Conservation (phyloP, 1,140 invertebrate genomes). For the Heliconius melpomene region DNA sequence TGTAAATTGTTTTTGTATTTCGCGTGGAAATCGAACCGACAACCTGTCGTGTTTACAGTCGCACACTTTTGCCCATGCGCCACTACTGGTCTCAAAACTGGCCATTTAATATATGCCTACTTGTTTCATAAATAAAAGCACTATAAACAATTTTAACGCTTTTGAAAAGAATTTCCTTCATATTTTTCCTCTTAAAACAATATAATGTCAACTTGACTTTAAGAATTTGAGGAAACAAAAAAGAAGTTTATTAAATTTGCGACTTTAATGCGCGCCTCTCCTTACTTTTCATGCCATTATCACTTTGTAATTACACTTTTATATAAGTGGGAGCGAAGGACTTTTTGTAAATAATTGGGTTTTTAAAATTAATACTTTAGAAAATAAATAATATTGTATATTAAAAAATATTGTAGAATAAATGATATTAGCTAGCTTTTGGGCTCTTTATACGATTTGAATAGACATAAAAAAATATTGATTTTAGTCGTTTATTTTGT, state of each 20-base stretch:
- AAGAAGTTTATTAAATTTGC: conserved; percentile 11
- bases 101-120: no score
- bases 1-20: no score
- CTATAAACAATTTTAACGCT: not conserved
- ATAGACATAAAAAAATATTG: no score
- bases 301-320: conserved; percentile 14
- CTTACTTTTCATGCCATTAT: conserved; percentile 7
- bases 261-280: not conserved
- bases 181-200: conserved; percentile 8
- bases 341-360: not conserved
- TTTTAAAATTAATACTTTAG: not conserved
- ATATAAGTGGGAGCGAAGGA: not conserved
- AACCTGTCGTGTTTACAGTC: no score
- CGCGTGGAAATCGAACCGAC: no score
- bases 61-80: no score
- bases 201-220: conserved; percentile 1
- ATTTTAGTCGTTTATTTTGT: no score
- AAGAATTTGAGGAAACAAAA: not conserved
- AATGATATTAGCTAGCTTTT: no score
- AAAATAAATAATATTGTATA: not conserved
- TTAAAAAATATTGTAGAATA: not conserved
- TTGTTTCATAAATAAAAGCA: not conserved
- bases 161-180: not conserved
- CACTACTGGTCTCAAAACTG: no score
- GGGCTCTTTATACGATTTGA: no score